A percentile compares a stretch with the other conserved stretches of the same genome.
Conservation (phyloP, 2,113 vertebrate genomes). For the Malurus cyaneus region DNA sequence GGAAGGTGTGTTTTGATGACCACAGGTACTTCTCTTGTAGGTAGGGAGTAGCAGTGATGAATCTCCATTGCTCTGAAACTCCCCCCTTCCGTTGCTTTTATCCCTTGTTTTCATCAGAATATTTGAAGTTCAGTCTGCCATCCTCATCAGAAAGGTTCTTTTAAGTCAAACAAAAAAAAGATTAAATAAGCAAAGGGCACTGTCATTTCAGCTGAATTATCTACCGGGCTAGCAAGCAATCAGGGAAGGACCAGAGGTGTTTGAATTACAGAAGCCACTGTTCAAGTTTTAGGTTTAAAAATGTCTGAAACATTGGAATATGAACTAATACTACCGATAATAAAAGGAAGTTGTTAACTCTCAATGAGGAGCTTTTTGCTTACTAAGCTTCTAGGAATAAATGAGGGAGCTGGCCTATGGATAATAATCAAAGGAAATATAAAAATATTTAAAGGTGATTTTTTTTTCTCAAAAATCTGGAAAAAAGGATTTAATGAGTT, state of each 20-base stretch:
- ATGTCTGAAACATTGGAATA: background rate
- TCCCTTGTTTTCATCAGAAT: background rate
- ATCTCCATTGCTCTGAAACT: background rate
- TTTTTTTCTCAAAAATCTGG: slow-evolving; percentile 1
- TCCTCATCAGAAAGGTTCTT: background rate
- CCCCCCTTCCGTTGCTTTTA: background rate
- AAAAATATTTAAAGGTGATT: background rate
- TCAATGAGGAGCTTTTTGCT: slow-evolving; percentile 18
- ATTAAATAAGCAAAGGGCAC: background rate
- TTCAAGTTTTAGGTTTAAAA: background rate
- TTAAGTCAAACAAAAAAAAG: background rate
- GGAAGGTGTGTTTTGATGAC: background rate
- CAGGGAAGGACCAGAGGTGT: background rate
- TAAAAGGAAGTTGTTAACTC: slow-evolving; percentile 30
- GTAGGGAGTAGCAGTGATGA: background rate
- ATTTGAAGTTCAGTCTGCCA: background rate
- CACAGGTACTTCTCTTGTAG: background rate
- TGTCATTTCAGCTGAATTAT: background rate
- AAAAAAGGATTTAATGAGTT: background rate
- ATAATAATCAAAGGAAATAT: background rate
- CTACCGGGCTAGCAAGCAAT: background rate
- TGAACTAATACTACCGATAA: background rate
- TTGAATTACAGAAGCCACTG: background rate
- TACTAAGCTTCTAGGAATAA: slow-evolving; percentile 25
- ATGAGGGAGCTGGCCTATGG: background rate